phyloP scores from a whole-genome alignment of 2,888 invertebrate species.

The Augiades crinisus region DNA sequence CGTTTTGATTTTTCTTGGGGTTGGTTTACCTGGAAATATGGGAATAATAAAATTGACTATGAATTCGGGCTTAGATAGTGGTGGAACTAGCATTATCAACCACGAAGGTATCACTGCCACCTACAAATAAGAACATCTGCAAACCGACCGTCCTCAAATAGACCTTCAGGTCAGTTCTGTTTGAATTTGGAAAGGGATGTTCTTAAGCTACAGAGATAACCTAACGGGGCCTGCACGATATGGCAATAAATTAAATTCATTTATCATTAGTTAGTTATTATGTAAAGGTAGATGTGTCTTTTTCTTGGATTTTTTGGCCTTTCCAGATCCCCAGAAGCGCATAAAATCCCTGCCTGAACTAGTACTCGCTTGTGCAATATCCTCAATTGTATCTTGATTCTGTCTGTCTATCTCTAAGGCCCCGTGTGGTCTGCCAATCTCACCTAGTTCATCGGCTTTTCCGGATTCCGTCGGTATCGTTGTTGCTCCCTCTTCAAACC shows the following conservation, averaged over 20 bases:
- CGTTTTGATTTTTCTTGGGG: slow-evolving; percentile 52
- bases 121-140: too few species aligned
- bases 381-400: slow-evolving; percentile 34
- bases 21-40: slow-evolving; percentile 61
- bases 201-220: too few species aligned
- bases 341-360: slow-evolving; percentile 44
- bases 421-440: slow-evolving; percentile 4
- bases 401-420: not conserved
- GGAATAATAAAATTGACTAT: too few species aligned
- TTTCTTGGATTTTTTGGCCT: slow-evolving; percentile 45
- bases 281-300: slow-evolving; percentile 19
- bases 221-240: too few species aligned
- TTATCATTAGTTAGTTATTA: too few species aligned
- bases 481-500: slow-evolving; percentile 53
- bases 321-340: slow-evolving; percentile 49
- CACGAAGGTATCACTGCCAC: too few species aligned
- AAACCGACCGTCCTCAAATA: too few species aligned
- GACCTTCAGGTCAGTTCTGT: too few species aligned
- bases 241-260: too few species aligned
- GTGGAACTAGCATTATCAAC: too few species aligned
- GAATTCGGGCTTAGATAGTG: too few species aligned
- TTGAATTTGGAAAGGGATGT: slow-evolving; percentile 19
- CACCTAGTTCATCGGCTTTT: slow-evolving; percentile 23
- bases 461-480: slow-evolving; percentile 38
- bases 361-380: slow-evolving; percentile 37